A percentile compares a stretch with the other conserved stretches of the same genome.
Conservation (phyloP, 2,113 vertebrate genomes). For the Zootoca vivipara region DNA sequence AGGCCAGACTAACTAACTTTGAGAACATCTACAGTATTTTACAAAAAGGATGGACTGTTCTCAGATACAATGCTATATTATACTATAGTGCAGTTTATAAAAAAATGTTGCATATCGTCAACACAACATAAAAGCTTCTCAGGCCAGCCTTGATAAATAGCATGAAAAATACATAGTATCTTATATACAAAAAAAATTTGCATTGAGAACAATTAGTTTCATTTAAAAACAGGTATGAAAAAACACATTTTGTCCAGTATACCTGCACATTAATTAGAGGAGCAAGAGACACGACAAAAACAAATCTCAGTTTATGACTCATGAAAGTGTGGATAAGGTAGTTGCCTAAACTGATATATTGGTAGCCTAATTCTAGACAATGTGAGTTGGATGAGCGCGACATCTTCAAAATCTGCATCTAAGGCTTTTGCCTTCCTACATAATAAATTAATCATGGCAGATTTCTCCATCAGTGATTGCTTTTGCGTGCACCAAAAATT, state of each 20-base stretch:
- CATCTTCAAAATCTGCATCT: constrained; percentile 37
- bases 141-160: constrained; percentile 80
- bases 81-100: constrained; percentile 80
- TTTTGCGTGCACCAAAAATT: constrained; percentile 65
- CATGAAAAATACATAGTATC: constrained; percentile 75
- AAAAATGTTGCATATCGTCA: constrained; percentile 75
- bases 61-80: constrained; percentile 67
- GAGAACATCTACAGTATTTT: constrained; percentile 73
- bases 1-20: constrained; percentile 65
- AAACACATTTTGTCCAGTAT: constrained; percentile 74
- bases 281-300: constrained; percentile 56
- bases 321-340: constrained; percentile 64
- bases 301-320: constrained; percentile 52
- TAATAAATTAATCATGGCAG: constrained; percentile 62
- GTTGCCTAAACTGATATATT: constrained; percentile 22
- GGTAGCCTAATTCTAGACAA: neutral
- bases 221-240: constrained; percentile 78
- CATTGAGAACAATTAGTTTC: constrained; percentile 83
- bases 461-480: constrained; percentile 70
- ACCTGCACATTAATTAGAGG: constrained; percentile 71
- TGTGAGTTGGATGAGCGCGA: constrained; percentile 36
- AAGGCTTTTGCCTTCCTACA: constrained; percentile 62
- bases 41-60: constrained; percentile 66
- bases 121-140: constrained; percentile 71
- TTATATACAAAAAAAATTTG: constrained; percentile 83